phyloP scores from a whole-genome alignment of 2,888 invertebrate species.

The Marasmarcha lunaedactyla region DNA sequence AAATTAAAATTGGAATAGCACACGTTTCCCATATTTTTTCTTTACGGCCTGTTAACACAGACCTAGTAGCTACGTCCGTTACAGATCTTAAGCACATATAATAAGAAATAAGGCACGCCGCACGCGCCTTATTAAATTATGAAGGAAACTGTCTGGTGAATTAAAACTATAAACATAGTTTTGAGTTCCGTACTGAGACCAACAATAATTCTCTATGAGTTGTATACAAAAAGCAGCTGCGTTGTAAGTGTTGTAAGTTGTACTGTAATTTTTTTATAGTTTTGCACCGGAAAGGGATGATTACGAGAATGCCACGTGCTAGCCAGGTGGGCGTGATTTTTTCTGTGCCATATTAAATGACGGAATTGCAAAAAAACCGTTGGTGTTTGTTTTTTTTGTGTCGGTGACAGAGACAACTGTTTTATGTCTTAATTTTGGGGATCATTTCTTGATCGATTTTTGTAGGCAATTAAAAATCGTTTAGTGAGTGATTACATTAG shows the following conservation, averaged over 20 bases:
- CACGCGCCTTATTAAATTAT: conserved; percentile 62
- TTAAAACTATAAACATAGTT: background rate
- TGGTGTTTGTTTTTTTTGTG: conserved; percentile 18
- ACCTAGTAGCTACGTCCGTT: conserved; percentile 20
- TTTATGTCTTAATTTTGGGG: no score
- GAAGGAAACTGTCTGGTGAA: conserved; percentile 38
- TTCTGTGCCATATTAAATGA: conserved; percentile 17
- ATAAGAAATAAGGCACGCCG: conserved; percentile 53
- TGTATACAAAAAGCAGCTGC: conserved; percentile 8
- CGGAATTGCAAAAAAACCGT: conserved; percentile 27
- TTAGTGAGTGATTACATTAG: no score
- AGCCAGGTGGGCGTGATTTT: conserved; percentile 44
- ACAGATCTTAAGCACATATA: conserved; percentile 40
- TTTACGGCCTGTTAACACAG: no score
- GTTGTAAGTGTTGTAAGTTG: conserved; percentile 5
- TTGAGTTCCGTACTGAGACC: background rate
- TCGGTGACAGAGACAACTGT: no score
- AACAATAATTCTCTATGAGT: background rate
- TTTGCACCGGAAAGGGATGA: conserved; percentile 36
- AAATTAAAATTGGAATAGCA: background rate
- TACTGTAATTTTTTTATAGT: background rate
- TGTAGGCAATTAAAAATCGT: no score
- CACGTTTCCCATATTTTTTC: no score
- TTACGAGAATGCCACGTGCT: conserved; percentile 35
- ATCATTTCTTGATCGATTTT: no score